Conservation (phyloP, 2,113 vertebrate genomes). For the Bujurquina vittata region DNA sequence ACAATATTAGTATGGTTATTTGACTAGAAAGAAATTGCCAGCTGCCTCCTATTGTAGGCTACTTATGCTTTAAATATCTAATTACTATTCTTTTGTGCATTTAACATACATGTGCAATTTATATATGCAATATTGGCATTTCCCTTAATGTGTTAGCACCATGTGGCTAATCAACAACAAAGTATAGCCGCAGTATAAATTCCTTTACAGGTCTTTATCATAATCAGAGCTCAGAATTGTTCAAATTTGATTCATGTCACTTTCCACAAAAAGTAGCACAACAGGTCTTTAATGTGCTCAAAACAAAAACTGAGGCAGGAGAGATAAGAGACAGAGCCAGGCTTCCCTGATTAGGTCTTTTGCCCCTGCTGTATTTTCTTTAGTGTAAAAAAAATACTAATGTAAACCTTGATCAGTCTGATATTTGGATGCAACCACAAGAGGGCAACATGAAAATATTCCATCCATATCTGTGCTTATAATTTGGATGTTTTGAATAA, state of each 20-base stretch:
- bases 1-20: neutral
- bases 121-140: neutral
- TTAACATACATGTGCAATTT: neutral
- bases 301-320: no score
- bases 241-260: neutral
- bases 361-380: neutral
- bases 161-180: neutral
- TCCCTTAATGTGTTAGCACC: neutral
- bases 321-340: no score
- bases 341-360: neutral
- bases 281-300: neutral
- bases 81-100: neutral
- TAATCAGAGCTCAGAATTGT: neutral
- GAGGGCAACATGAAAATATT: slow-evolving; percentile 47
- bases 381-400: neutral
- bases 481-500: slow-evolving; percentile 14
- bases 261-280: neutral
- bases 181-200: neutral
- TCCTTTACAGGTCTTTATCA: neutral
- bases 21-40: neutral
- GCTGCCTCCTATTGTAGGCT: neutral
- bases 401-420: slow-evolving; percentile 12
- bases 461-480: slow-evolving; percentile 8
- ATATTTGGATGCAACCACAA: slow-evolving; percentile 44
- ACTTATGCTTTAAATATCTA: neutral